A percentile compares a stretch with the other conserved stretches of the same genome.
phyloP scores from a whole-genome alignment of 2,888 invertebrate species.

The Polylopha cassiicola region DNA sequence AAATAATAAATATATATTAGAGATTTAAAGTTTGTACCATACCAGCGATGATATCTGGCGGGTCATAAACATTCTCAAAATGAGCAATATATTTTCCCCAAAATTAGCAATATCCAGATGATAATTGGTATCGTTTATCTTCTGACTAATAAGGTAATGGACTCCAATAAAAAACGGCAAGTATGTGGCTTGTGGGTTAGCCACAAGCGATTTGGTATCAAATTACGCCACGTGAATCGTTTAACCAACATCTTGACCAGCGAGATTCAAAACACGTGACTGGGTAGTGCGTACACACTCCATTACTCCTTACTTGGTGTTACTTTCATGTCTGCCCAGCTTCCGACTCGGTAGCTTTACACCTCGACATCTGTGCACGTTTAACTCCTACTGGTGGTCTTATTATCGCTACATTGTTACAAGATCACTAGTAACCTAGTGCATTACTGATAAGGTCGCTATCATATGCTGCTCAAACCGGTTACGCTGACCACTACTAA shows the following conservation, averaged over 20 bases:
- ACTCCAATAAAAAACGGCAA: constrained; percentile 20
- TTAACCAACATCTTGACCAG: constrained; percentile 28
- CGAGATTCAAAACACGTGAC: constrained; percentile 54
- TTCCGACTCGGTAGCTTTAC: constrained; percentile 49
- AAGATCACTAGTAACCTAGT: constrained; percentile 41
- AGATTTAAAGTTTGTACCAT: too few relatives aligned
- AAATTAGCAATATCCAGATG: constrained; percentile 15
- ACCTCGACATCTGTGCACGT: constrained; percentile 37
- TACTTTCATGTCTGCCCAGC: constrained; percentile 49
- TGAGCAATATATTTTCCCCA: constrained; percentile 8
- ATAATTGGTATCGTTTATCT: constrained; percentile 22
- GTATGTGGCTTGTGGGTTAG: constrained; percentile 33
- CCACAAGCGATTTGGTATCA: constrained; percentile 43
- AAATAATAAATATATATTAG: too few relatives aligned
- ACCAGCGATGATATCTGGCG: not conserved
- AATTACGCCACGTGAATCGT: constrained; percentile 38
- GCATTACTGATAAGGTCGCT: constrained; percentile 46
- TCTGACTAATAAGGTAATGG: constrained; percentile 22
- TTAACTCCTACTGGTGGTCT: constrained; percentile 14
- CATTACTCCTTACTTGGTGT: constrained; percentile 53
- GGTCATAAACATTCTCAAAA: constrained; percentile 10
- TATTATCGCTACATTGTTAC: constrained; percentile 12
- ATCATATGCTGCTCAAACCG: constrained; percentile 53
- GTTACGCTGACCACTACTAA: constrained; percentile 46
- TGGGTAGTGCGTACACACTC: constrained; percentile 46